phyloP scores from a whole-genome alignment of 2,797 vertebrate species.

The Pantherophis alleghaniensis region DNA sequence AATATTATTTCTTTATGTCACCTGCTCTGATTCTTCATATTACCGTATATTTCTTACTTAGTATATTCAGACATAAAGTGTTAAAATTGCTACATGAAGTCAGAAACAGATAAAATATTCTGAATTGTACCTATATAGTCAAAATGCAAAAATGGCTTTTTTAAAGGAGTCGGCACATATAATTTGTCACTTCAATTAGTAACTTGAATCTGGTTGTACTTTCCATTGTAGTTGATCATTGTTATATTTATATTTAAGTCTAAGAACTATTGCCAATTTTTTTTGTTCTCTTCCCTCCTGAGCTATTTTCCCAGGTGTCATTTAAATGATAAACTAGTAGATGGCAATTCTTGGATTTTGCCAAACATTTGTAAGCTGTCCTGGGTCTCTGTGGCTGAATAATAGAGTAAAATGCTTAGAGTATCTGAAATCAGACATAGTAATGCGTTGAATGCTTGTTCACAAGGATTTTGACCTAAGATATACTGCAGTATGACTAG shows the following conservation, averaged over 20 bases:
- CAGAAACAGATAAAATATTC: constrained; percentile 24
- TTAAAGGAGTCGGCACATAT: background rate
- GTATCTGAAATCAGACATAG: background rate
- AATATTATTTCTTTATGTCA: background rate
- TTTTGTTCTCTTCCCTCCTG: background rate
- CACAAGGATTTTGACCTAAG: background rate
- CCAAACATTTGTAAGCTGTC: background rate
- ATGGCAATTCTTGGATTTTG: background rate
- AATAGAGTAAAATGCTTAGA: background rate
- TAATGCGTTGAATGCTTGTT: background rate
- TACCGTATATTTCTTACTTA: background rate
- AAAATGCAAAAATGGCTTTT: background rate
- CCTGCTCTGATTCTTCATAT: background rate
- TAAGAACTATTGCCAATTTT: background rate
- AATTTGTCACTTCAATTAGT: background rate
- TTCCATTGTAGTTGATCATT: background rate
- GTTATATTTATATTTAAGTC: background rate
- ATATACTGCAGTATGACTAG: background rate
- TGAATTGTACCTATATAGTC: background rate
- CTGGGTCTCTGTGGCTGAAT: background rate
- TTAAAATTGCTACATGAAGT: background rate
- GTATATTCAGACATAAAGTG: background rate
- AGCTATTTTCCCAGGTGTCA: background rate
- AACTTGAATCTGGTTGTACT: background rate
- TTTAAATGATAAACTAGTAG: background rate